Conservation (phyloP, 2,888 invertebrate genomes). For the Amaurobius ferox region DNA sequence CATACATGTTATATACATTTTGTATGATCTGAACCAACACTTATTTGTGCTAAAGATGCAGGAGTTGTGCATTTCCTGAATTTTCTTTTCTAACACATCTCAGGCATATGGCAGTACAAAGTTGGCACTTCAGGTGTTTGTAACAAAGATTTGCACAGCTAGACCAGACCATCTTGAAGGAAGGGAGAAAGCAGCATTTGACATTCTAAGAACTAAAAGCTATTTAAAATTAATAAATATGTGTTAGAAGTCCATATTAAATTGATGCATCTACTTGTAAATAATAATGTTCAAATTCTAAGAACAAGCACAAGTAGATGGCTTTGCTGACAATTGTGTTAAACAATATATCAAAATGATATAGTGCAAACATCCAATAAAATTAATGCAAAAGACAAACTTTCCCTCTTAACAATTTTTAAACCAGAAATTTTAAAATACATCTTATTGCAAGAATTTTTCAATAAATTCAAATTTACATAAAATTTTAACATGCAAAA, state of each 20-base stretch:
- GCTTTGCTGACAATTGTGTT: constrained; percentile 19
- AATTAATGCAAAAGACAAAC: too few relatives aligned
- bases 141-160: constrained; percentile 14
- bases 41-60: constrained; percentile 48
- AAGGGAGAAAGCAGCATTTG: neutral
- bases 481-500: too few relatives aligned
- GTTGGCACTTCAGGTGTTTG: constrained; percentile 62
- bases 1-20: constrained; percentile 46
- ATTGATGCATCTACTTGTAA: constrained; percentile 31
- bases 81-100: constrained; percentile 1
- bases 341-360: constrained; percentile 58
- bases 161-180: neutral
- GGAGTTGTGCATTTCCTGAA: constrained; percentile 26
- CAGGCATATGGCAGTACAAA: constrained; percentile 55
- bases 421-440: too few relatives aligned
- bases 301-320: constrained; percentile 54
- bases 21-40: constrained; percentile 22
- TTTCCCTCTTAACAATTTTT: too few relatives aligned
- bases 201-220: neutral
- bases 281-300: constrained; percentile 31
- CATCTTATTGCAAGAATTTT: too few relatives aligned
- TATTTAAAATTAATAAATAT: constrained; percentile 5
- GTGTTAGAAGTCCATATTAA: constrained; percentile 10
- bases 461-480: too few relatives aligned
- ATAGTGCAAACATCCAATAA: constrained; percentile 53